Conservation (phyloP, 37 sponge, comb jelly and placozoan genomes). For the Theonella swinhoei region DNA sequence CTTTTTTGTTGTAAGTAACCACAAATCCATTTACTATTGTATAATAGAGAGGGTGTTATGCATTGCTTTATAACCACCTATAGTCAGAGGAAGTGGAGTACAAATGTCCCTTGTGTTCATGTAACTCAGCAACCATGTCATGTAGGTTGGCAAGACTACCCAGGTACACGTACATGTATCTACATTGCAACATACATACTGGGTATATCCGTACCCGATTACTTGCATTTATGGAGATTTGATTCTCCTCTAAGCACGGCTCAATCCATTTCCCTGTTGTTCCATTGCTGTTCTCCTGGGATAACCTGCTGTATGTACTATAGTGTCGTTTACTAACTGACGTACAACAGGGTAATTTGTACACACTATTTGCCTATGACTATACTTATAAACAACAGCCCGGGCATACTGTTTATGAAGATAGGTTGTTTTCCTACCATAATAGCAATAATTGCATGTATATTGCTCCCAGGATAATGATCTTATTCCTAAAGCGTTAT, state of each 20-base stretch:
- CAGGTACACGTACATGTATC: conserved; percentile 22
- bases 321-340: too few species aligned
- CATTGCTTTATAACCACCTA: background rate
- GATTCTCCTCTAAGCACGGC: too few species aligned
- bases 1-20: conserved; percentile 46
- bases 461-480: conserved; percentile 32
- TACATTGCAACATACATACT: background rate
- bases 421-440: too few species aligned
- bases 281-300: too few species aligned
- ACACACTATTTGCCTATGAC: too few species aligned
- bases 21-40: background rate
- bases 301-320: too few species aligned
- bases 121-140: conserved; percentile 29
- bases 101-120: conserved; percentile 44
- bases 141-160: conserved; percentile 54
- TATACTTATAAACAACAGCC: background rate
- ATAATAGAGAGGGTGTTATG: background rate
- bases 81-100: conserved; percentile 67
- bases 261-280: too few species aligned
- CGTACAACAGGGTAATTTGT: too few species aligned
- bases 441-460: background rate
- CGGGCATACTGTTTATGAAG: too few species aligned
- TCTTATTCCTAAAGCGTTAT: conserved; percentile 69
- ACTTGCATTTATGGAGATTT: too few species aligned
- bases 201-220: too few species aligned